Evolutionary conservation across 2,888 invertebrate species (phyloP), one percentile per base, ranked within the genome.

Genomic region (Cantharis lateralis): DNA sequence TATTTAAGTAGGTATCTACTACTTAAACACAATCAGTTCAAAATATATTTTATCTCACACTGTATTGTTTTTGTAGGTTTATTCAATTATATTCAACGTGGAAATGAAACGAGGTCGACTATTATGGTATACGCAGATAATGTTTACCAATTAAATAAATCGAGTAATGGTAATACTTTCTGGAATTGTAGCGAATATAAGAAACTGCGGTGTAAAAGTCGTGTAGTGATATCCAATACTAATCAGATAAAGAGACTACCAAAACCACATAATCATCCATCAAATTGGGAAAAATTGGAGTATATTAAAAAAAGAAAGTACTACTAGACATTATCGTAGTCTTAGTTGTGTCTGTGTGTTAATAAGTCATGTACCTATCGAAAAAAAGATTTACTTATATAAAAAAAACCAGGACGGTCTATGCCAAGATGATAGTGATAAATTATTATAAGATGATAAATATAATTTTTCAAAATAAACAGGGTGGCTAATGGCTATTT

Each of bases 171-270:
- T 61, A 79, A 74, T 15, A 79, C 75, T n/a, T 83, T 82, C 72
- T 83, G 83, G 83, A 82, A 83, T 28, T 83, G 83, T 73, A 75
- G 78, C 70, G 82, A 83, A 72, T 83, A 83, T 70, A 74, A 75
- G 68, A 80, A 73, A 62, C 26, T 70, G 7, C 79, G 79, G 18
- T 83, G 83, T 69, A 82, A 78, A 76, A 80, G 81, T 72, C 77
- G 83, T 3, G 78, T 80, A 32, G 82, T 78, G 15, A 79, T 81
- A 13, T 75, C 80, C 11, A 69, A 79, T 20, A 79, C 79, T 9
- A 26, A 62, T n/a, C 48, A 48, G 48, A 61, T 82, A 10, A 78
- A 71, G 71, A 74, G 80, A 63, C 71, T 78, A 15, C 80, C 71
- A 70, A 75, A 68, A 63, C 26, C 20, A 62, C 77, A 77, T 48